Base-by-base conservation (phyloP, 1,140 invertebrate genomes). In the Sycobia sp. region DNA sequence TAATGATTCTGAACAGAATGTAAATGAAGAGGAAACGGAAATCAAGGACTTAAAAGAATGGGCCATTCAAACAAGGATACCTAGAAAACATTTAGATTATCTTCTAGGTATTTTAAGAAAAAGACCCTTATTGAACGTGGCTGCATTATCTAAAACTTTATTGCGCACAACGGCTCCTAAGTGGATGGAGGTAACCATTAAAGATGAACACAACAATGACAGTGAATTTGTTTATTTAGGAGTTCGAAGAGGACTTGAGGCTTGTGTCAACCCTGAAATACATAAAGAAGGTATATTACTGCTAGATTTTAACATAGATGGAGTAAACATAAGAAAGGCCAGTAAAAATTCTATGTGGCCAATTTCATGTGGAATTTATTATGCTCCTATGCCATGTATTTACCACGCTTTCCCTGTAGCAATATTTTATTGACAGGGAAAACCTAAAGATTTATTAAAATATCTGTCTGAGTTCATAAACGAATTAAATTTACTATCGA, bases 191-290 rank as follows among this genome's bases (percentile, higher is more conserved):
- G 36, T 14, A 39, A 39, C 3, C 36, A 39, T 39, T 4, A 14
- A 7, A 10, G 13, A 5, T 39, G 13, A 14, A 5, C 9, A 7
- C 4, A 14, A 14, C 3, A 14, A 4, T 14, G 3, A 4, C 4
- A 23, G 23, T 14, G 32, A 62, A 27, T 62, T 53, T 44, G 27
- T 44, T 3, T 62, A 62, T 53, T 62, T 53, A 29, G 47, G 59
- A 22, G 11, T 53, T 1, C 22, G n/a, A 13, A 32, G 34, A n/a
- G 49, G 49, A n/a, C 27, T 62, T 8, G 13, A 10, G 3, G 27
- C 22, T 25, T 62, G 47, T 16, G 14, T 53, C n/a, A n/a, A n/a
- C n/a, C n/a, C n/a, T n/a, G n/a, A n/a, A n/a, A n/a, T n/a, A n/a
- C n/a, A n/a, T n/a, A n/a, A n/a, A n/a, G n/a, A n/a, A n/a, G n/a